phyloP scores from a whole-genome alignment of 2,113 vertebrate genomes.

The Danio rerio region DNA sequence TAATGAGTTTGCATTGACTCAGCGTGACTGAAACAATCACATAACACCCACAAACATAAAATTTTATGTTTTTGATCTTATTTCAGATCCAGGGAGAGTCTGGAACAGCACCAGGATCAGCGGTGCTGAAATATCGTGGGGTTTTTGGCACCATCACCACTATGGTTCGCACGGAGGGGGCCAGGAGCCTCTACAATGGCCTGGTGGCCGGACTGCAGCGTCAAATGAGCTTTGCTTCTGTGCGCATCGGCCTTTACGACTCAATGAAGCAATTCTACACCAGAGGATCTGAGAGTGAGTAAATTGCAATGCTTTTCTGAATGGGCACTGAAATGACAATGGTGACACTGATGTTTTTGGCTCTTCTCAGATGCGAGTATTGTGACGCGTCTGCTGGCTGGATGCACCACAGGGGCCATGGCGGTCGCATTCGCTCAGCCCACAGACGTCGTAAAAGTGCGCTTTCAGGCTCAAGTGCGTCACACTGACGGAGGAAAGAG shows the following conservation, averaged over 20 bases:
- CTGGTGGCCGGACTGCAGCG: conserved; percentile 84
- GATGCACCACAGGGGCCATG: conserved; percentile 87
- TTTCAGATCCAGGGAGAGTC: conserved; percentile 85
- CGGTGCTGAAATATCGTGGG: conserved; percentile 71
- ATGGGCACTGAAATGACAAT: background rate
- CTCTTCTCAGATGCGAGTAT: conserved; percentile 79
- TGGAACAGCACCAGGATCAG: conserved; percentile 50
- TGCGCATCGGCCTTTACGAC: conserved; percentile 82
- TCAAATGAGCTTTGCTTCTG: conserved; percentile 83
- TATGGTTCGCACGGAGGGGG: conserved; percentile 81
- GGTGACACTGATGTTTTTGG: background rate
- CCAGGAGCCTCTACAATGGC: conserved; percentile 81
- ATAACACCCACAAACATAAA: background rate
- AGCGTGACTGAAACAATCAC: background rate
- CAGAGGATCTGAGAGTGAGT: conserved; percentile 85
- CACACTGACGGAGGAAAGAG: conserved; percentile 70
- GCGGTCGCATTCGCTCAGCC: conserved; percentile 89
- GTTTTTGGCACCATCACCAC: conserved; percentile 83
- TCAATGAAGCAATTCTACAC: conserved; percentile 87
- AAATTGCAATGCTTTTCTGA: background rate
- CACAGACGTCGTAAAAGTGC: conserved; percentile 91
- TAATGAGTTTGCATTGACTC: background rate
- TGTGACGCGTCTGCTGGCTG: conserved; percentile 81
- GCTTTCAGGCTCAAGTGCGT: conserved; percentile 84
- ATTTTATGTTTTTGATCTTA: background rate